Evolutionary conservation across 2,113 vertebrate genomes (phyloP).

Genomic region (Crotalus helleri): DNA sequence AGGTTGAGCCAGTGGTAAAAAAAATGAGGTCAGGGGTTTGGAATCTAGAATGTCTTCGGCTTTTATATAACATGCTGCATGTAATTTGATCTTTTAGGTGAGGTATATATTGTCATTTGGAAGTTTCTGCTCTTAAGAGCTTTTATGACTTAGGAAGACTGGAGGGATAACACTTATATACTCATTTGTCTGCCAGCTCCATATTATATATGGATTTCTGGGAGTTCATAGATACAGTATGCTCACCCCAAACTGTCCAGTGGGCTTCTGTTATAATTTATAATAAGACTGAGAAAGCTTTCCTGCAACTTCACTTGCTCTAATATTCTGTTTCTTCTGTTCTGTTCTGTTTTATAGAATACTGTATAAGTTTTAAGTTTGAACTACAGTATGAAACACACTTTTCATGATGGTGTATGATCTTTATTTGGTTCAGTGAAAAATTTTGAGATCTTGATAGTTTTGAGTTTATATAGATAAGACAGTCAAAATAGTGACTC

Average conservation of each 20-base stretch:
- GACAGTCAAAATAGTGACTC: neutral
- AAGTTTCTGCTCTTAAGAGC: neutral
- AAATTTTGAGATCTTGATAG: neutral
- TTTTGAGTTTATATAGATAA: neutral
- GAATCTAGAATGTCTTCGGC: neutral
- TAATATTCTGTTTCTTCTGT: neutral
- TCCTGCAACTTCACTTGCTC: neutral
- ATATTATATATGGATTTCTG: neutral
- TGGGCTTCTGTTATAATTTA: neutral
- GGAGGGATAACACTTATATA: neutral
- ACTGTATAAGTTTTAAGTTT: neutral
- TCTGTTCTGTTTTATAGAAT: neutral
- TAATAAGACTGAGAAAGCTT: no score
- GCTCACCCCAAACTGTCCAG: neutral
- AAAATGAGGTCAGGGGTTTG: neutral
- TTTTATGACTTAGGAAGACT: neutral
- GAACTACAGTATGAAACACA: neutral
- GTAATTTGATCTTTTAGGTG: neutral
- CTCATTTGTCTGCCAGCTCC: neutral
- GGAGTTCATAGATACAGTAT: neutral
- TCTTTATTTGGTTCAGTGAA: neutral
- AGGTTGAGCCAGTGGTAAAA: neutral
- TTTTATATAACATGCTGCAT: neutral
- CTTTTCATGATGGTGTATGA: neutral
- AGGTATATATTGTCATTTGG: neutral